phyloP scores from a whole-genome alignment of 2,113 vertebrate species.

The Gorsachius goisagi region DNA sequence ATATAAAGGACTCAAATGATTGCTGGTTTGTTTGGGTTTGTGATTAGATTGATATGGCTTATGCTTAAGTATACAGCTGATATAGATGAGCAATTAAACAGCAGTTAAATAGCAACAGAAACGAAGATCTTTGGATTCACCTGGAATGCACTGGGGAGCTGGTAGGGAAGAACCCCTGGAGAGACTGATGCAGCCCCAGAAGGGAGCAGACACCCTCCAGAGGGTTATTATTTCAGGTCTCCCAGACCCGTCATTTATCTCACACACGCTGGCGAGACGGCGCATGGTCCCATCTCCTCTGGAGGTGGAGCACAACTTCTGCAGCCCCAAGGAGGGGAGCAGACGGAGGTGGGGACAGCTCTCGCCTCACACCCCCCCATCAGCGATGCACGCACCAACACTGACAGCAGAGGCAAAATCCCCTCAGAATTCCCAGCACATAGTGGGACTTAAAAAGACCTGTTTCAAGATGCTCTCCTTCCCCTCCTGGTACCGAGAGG shows the following conservation, averaged over 20 bases:
- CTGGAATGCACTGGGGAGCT: background rate
- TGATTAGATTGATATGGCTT: background rate
- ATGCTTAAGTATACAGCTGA: background rate
- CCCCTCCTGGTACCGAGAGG: rapidly evolving
- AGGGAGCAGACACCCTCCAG: background rate
- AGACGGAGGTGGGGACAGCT: background rate
- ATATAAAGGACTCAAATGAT: background rate
- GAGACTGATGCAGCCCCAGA: background rate
- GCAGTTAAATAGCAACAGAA: background rate
- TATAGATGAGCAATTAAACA: background rate
- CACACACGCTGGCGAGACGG: rapidly evolving
- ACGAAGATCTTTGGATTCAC: background rate
- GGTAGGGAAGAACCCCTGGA: background rate
- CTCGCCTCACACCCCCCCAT: rapidly evolving
- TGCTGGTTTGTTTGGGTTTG: background rate
- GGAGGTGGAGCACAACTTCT: background rate
- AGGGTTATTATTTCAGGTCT: background rate
- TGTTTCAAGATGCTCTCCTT: background rate
- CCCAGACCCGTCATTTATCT: background rate
- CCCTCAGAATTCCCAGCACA: background rate
- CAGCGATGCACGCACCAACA: background rate
- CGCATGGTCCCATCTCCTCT: background rate
- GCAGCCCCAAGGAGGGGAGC: background rate
- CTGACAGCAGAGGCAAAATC: background rate
- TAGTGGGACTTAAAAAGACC: background rate